phyloP scores from a whole-genome alignment of 2,113 vertebrate species.

The Sapayoa aenigma region DNA sequence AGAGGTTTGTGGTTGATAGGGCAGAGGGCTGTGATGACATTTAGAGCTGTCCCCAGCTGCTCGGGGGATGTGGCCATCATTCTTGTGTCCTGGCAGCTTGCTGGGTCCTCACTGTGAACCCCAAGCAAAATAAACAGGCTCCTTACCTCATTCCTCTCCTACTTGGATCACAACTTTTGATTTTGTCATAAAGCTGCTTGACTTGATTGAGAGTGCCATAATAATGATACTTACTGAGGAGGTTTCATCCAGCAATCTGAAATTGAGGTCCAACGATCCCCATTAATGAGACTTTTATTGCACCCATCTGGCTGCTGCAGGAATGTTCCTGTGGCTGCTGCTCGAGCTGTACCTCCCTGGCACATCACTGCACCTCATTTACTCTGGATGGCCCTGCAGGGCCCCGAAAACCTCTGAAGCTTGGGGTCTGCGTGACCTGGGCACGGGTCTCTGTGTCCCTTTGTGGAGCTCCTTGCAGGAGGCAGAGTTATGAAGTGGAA shows the following conservation, averaged over 20 bases:
- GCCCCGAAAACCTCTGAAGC: background rate
- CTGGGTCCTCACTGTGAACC: background rate
- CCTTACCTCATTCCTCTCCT: background rate
- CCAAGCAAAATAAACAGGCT: slow-evolving; percentile 15
- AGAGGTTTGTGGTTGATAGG: background rate
- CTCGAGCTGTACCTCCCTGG: background rate
- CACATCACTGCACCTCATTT: background rate
- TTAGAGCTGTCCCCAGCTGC: background rate
- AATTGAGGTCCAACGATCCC: slow-evolving; percentile 41
- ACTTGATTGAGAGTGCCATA: slow-evolving; percentile 28
- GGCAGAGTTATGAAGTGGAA: background rate
- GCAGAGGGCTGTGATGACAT: background rate
- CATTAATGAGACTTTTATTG: slow-evolving; percentile 49
- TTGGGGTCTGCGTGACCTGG: background rate
- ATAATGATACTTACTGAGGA: slow-evolving; percentile 26
- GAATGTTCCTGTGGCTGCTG: background rate
- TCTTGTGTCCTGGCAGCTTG: background rate
- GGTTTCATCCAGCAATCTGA: background rate
- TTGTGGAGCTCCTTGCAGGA: fast-evolving
- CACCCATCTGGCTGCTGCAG: background rate
- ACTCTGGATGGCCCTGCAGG: background rate
- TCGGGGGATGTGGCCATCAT: background rate
- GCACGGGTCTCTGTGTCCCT: background rate
- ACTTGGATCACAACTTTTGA: slow-evolving; percentile 57
- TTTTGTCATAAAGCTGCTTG: slow-evolving; percentile 66